phyloP scores from a whole-genome alignment of 2,113 vertebrate genomes.

The Scophthalmus maximus region DNA sequence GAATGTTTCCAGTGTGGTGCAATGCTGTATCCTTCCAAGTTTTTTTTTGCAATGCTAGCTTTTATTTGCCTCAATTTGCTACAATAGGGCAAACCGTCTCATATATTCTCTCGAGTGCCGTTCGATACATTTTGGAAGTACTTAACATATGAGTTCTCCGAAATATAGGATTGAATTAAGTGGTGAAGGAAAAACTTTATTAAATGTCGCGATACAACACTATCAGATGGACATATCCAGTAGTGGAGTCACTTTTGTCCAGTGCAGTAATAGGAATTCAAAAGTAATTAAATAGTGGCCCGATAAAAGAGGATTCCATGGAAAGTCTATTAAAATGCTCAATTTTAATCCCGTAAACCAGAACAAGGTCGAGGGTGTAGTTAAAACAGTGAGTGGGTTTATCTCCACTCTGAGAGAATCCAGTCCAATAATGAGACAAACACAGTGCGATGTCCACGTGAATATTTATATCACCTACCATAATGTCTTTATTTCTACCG shows the following conservation, averaged over 20 bases:
- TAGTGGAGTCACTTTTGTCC: background rate
- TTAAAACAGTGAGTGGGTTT: background rate
- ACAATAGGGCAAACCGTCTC: no score
- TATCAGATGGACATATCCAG: no score
- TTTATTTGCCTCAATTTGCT: no score
- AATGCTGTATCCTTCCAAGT: no score
- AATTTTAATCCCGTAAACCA: background rate
- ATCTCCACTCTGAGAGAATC: no score
- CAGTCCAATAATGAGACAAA: no score
- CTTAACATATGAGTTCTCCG: background rate
- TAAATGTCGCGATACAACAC: background rate
- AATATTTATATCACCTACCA: background rate
- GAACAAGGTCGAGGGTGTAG: background rate
- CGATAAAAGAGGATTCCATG: background rate
- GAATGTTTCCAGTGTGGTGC: no score
- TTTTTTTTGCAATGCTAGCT: no score
- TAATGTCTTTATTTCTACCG: background rate
- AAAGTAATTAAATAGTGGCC: conserved; percentile 1
- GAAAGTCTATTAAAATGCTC: background rate
- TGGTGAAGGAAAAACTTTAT: background rate
- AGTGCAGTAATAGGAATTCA: background rate
- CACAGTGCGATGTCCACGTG: background rate
- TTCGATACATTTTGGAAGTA: no score
- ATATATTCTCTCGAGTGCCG: no score
- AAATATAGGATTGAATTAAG: background rate